Evolutionary conservation across 1,140 invertebrate species (phyloP).

Genomic region (Heliothis subflexa): DNA sequence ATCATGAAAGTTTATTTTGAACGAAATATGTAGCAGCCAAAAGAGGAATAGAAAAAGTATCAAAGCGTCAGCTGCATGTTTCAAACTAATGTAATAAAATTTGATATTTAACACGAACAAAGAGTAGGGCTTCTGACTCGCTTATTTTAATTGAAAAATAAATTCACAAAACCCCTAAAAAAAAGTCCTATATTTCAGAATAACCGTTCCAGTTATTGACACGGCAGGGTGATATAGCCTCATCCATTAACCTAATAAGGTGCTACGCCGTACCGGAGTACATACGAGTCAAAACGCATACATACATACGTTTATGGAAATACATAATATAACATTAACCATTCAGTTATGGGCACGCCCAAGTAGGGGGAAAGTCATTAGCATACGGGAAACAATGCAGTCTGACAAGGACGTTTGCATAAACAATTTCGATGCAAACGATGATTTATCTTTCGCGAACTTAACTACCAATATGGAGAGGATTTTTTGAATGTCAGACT

Average conservation of each 20-base stretch:
- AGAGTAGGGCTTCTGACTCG: background rate
- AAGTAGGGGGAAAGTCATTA: conserved; percentile 55
- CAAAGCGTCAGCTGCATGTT: background rate
- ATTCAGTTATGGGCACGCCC: conserved; percentile 40
- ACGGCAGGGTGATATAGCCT: too few species aligned
- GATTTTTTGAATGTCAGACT: conserved; percentile 37
- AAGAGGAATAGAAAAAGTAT: background rate
- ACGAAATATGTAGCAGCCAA: background rate
- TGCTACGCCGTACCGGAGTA: background rate
- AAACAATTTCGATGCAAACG: conserved; percentile 47
- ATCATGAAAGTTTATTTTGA: too few species aligned
- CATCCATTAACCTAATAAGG: background rate
- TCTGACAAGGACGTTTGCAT: conserved; percentile 62
- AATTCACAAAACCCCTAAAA: background rate
- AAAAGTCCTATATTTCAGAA: too few species aligned
- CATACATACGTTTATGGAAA: conserved; percentile 9
- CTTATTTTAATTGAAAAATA: background rate
- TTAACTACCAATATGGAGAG: conserved; percentile 12
- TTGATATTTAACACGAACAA: background rate
- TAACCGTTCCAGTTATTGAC: too few species aligned
- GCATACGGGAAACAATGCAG: conserved; percentile 61
- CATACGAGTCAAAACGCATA: conserved; percentile 1
- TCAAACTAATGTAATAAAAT: background rate
- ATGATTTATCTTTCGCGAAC: conserved; percentile 47
- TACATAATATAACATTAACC: conserved; percentile 26